Evolutionary conservation across 2,113 vertebrate species (phyloP).

Genomic region (Trogon surrucura): DNA sequence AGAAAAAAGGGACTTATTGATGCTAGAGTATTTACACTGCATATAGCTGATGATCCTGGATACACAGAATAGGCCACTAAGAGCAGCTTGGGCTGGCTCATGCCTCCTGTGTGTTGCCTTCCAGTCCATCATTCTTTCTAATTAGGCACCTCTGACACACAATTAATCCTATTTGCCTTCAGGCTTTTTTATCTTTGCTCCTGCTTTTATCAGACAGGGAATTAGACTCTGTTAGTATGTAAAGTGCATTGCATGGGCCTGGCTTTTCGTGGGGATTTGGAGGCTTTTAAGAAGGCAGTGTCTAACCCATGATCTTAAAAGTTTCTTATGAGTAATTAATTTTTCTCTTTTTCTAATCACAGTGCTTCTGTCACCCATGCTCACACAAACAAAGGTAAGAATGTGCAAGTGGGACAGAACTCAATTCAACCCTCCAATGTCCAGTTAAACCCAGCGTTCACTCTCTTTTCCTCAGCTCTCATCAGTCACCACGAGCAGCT

Average conservation of each 20-base stretch:
- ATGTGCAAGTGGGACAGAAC: neutral
- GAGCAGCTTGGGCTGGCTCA: neutral
- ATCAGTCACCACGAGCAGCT: neutral
- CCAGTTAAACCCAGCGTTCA: neutral
- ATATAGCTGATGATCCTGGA: neutral
- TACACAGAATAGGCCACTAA: neutral
- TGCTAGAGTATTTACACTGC: neutral
- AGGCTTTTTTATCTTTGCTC: slow-evolving; percentile 70
- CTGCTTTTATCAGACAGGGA: slow-evolving; percentile 66
- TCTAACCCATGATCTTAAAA: slow-evolving; percentile 47
- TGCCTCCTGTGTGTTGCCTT: slow-evolving; percentile 41
- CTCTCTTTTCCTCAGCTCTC: neutral
- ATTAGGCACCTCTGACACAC: slow-evolving; percentile 74
- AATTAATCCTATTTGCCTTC: slow-evolving; percentile 74
- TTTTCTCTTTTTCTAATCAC: slow-evolving; percentile 6
- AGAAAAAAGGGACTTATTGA: neutral
- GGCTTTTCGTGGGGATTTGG: slow-evolving; percentile 44
- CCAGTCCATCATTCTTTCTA: slow-evolving; percentile 73
- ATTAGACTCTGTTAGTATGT: slow-evolving; percentile 55
- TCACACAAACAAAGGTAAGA: neutral
- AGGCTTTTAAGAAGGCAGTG: slow-evolving; percentile 27
- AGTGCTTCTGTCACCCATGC: neutral
- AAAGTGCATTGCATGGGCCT: slow-evolving; percentile 1
- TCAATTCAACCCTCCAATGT: neutral
- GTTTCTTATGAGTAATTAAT: slow-evolving; percentile 65